These are phyloP conservation scores for Nomada fabriciana DNA, from an alignment of 2,888 invertebrate species.

Conservation along the genomic window DNA sequence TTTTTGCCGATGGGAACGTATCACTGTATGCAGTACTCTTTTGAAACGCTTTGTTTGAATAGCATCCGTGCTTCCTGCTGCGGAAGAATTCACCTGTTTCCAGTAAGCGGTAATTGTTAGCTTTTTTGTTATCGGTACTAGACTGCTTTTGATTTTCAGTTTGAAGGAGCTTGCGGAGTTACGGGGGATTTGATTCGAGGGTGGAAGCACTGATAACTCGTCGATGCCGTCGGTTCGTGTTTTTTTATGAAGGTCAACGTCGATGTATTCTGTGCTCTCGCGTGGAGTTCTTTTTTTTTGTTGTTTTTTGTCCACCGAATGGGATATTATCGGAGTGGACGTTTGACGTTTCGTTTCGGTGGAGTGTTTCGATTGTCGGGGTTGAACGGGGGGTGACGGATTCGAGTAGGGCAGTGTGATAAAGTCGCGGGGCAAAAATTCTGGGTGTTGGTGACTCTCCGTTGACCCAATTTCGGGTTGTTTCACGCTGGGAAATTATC, in stretches of 20 bases:
- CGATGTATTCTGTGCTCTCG: slow-evolving; percentile 7
- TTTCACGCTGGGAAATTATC: slow-evolving; percentile 31
- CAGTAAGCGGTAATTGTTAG: neutral
- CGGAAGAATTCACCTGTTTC: neutral
- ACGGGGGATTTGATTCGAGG: neutral
- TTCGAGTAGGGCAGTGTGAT: slow-evolving; percentile 42
- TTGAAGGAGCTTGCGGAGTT: neutral
- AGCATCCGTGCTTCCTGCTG: no score
- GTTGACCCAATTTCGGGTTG: slow-evolving; percentile 48
- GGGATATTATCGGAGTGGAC: slow-evolving; percentile 14
- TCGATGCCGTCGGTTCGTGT: neutral
- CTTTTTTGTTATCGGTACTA: neutral
- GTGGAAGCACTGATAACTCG: neutral
- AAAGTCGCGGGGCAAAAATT: slow-evolving; percentile 48
- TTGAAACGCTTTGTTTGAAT: no score
- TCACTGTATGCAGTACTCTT: no score
- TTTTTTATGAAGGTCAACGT: slow-evolving; percentile 38
- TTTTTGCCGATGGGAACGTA: no score
- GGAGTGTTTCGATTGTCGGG: slow-evolving; percentile 29
- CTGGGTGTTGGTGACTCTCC: slow-evolving; percentile 23
- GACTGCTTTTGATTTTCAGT: no score
- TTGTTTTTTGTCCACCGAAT: slow-evolving; percentile 6
- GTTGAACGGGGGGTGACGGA: slow-evolving; percentile 22
- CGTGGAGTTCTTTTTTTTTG: neutral
- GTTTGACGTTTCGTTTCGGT: slow-evolving; percentile 38